Conservation (phyloP, 2,797 vertebrate genomes). For the Chiroxiphia lanceolata region DNA sequence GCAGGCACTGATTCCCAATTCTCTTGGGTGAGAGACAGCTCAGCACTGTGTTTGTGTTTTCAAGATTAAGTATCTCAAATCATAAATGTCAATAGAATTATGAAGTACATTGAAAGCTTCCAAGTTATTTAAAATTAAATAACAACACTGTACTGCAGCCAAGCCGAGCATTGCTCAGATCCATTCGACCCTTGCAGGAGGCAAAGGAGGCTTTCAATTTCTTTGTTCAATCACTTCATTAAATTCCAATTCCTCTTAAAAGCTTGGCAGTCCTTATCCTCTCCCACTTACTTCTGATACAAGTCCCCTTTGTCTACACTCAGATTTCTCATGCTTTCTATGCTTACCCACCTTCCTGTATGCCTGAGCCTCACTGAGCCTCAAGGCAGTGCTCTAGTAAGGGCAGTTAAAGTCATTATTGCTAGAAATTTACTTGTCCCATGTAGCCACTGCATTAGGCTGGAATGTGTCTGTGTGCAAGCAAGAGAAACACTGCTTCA, state of each 20-base stretch:
- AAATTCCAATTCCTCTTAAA: constrained; percentile 52
- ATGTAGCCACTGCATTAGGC: neutral
- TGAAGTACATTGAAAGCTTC: constrained; percentile 51
- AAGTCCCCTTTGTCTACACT: neutral
- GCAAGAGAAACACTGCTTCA: neutral
- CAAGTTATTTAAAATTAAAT: constrained; percentile 60
- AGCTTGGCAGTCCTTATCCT: constrained; percentile 46
- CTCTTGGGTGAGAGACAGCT: constrained; percentile 4
- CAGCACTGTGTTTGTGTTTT: neutral
- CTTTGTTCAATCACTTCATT: constrained; percentile 62
- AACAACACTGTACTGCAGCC: constrained; percentile 42
- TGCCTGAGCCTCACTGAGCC: neutral
- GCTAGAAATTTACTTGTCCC: neutral
- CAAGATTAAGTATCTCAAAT: constrained; percentile 49
- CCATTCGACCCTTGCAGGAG: constrained; percentile 3
- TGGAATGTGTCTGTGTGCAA: neutral
- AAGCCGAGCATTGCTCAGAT: constrained; percentile 19
- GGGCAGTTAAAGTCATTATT: neutral
- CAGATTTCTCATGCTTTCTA: neutral
- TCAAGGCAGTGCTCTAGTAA: neutral
- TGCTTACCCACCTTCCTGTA: neutral
- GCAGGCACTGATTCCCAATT: neutral
- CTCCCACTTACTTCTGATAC: neutral
- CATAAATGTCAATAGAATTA: constrained; percentile 64
- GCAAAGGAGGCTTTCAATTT: constrained; percentile 52